These are phyloP conservation scores for Microcebus griseorufus DNA, from an alignment of 2,113 vertebrate genomes.

Conservation along the genomic window DNA sequence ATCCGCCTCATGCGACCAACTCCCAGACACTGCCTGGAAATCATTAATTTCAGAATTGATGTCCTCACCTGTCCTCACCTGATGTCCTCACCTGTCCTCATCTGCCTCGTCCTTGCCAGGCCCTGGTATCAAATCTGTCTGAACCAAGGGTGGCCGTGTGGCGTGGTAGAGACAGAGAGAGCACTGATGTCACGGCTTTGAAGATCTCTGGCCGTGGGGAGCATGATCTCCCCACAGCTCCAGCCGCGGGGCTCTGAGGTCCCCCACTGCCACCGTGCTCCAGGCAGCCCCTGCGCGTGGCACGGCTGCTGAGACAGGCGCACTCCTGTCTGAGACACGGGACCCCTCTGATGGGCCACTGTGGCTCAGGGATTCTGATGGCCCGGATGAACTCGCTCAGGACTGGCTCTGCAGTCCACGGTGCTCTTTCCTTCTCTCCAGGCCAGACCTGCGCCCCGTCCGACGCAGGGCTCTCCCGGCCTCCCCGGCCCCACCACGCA, in stretches of 20 bases:
- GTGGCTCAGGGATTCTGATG: background rate
- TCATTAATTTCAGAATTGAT: background rate
- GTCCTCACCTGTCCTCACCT: background rate
- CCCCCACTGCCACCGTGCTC: fast-evolving
- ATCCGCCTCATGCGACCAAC: background rate
- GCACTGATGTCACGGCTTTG: background rate
- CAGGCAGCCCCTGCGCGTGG: background rate
- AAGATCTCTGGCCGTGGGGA: background rate
- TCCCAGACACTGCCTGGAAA: background rate
- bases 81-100: no score
- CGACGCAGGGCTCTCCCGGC: background rate
- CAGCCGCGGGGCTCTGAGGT: background rate
- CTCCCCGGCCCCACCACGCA: background rate
- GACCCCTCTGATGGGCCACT: background rate
- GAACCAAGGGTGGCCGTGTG: background rate
- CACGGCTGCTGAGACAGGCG: background rate
- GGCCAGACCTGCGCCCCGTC: background rate
- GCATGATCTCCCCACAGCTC: background rate
- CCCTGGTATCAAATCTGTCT: background rate
- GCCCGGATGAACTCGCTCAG: background rate
- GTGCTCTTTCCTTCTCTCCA: background rate
- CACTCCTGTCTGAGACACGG: fast-evolving
- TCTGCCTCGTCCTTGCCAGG: background rate
- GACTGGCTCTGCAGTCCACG: background rate
- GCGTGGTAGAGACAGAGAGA: background rate